Conservation (phyloP, 2,888 invertebrate species). For the Drosophila acutilabella region DNA sequence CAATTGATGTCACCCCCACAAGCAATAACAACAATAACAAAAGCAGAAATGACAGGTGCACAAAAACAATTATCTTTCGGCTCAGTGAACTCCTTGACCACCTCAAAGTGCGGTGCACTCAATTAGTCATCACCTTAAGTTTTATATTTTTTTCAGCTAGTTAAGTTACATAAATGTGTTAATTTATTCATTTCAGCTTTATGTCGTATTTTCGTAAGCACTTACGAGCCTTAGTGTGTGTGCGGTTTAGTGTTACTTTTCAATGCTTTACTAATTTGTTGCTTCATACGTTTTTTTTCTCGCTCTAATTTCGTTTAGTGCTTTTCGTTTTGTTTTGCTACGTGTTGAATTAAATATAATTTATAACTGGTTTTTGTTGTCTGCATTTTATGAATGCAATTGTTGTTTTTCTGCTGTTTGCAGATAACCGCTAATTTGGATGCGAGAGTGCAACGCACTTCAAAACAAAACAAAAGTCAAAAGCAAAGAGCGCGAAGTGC, state of each 20-base stretch:
- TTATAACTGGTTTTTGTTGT: slow-evolving; percentile 27
- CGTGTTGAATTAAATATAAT: slow-evolving; percentile 11
- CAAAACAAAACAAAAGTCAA: slow-evolving; percentile 21
- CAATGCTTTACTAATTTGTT: slow-evolving; percentile 63
- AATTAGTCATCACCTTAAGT: slow-evolving; percentile 55
- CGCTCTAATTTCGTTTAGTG: slow-evolving; percentile 28
- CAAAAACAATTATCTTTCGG: slow-evolving; percentile 13
- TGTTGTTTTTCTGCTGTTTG: slow-evolving; percentile 32
- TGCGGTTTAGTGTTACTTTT: slow-evolving; percentile 49
- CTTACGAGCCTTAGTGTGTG: slow-evolving; percentile 23
- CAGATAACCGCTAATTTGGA: slow-evolving; percentile 30
- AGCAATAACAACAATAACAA: slow-evolving; percentile 15
- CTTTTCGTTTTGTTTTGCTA: slow-evolving; percentile 31
- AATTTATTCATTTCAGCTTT: slow-evolving; percentile 67
- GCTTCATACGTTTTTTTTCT: slow-evolving; percentile 40
- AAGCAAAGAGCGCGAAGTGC: slow-evolving; percentile 8
- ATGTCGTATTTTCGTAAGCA: slow-evolving; percentile 46
- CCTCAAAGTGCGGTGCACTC: slow-evolving; percentile 18
- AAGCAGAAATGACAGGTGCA: neutral
- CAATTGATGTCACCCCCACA: slow-evolving; percentile 28
- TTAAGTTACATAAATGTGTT: slow-evolving; percentile 75
- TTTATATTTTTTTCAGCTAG: slow-evolving; percentile 28
- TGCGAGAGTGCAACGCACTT: slow-evolving; percentile 47
- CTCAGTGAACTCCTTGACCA: slow-evolving; percentile 28
- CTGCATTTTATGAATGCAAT: slow-evolving; percentile 38